Percentiles rank a stretch among this genome's conserved stretches.
Evolutionary conservation across 1,140 invertebrate genomes (phyloP).

Genomic region (Telenomus remus): DNA sequence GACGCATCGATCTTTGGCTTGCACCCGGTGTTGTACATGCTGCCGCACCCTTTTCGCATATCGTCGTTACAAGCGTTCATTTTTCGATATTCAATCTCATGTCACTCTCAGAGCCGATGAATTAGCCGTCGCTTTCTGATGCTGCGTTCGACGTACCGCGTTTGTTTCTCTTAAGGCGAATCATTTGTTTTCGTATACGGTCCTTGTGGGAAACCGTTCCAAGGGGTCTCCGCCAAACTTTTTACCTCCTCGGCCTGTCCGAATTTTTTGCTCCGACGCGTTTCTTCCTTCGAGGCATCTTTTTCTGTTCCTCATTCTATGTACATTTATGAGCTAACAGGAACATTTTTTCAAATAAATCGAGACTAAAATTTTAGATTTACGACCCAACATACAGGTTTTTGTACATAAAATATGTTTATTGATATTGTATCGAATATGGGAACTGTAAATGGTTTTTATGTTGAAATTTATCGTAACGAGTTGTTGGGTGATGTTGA

Average conservation of each 20-base stretch:
- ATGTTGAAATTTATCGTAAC: too few relatives aligned
- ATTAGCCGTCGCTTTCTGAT: constrained; percentile 28
- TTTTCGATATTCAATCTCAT: constrained; percentile 48
- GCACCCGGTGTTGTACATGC: constrained; percentile 38
- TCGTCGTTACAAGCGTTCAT: constrained; percentile 35
- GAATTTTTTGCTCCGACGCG: neutral
- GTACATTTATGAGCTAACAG: neutral
- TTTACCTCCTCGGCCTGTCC: neutral
- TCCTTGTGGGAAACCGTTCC: constrained; percentile 21
- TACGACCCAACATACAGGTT: too few relatives aligned
- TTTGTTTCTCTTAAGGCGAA: constrained; percentile 41
- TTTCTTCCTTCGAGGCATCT: constrained; percentile 1
- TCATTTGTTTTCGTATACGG: constrained; percentile 34
- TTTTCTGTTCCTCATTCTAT: neutral
- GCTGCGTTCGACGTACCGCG: constrained; percentile 23
- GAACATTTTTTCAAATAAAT: neutral
- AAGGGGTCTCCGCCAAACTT: constrained; percentile 13
- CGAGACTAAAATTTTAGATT: too few relatives aligned
- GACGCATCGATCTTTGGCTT: constrained; percentile 43
- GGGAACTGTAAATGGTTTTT: too few relatives aligned
- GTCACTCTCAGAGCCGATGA: constrained; percentile 32
- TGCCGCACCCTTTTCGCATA: constrained; percentile 39
- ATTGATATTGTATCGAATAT: too few relatives aligned
- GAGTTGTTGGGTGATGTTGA: too few relatives aligned
- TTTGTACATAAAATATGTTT: too few relatives aligned